Percentiles rank a stretch among this genome's conserved stretches.
Conservation (phyloP, 2,113 vertebrate species). For the Spea multiplicata region DNA sequence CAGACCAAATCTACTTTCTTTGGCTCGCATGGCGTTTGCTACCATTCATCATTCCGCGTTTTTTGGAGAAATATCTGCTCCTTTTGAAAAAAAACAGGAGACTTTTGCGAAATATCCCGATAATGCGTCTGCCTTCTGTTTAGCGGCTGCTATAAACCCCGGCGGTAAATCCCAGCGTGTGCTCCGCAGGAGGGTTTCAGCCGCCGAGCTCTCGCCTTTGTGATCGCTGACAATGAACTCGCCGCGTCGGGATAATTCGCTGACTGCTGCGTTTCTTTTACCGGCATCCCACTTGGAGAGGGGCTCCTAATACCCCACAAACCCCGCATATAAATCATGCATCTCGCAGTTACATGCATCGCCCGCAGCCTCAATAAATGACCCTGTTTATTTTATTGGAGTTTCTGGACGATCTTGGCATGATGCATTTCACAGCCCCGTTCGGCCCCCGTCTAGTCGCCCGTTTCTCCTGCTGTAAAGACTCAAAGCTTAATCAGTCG, state of each 20-base stretch:
- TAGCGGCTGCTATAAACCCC: slow-evolving; percentile 2
- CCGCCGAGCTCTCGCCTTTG: background rate
- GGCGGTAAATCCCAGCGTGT: background rate
- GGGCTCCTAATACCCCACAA: background rate
- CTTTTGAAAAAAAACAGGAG: background rate
- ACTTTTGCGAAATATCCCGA: background rate
- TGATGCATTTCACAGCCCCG: too few species aligned
- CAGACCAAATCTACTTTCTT: slow-evolving; percentile 42
- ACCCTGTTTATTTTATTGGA: too few species aligned
- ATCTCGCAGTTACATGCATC: too few species aligned
- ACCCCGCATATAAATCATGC: too few species aligned
- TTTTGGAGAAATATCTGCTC: background rate
- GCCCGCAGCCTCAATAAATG: too few species aligned
- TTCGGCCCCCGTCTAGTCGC: too few species aligned
- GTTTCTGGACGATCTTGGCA: too few species aligned
- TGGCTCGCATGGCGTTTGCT: background rate
- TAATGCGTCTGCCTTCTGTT: slow-evolving; percentile 21
- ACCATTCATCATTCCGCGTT: slow-evolving; percentile 1
- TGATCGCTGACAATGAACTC: slow-evolving; percentile 4
- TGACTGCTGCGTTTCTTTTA: slow-evolving; percentile 18
- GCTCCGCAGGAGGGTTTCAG: background rate
- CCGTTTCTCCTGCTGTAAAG: too few species aligned
- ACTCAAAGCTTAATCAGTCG: too few species aligned
- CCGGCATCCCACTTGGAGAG: slow-evolving; percentile 3
- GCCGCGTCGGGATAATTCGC: slow-evolving; percentile 21